A percentile compares a stretch with the other conserved stretches of the same genome.
phyloP scores from a whole-genome alignment of 2,113 vertebrate genomes.

The Engystomops pustulosus region DNA sequence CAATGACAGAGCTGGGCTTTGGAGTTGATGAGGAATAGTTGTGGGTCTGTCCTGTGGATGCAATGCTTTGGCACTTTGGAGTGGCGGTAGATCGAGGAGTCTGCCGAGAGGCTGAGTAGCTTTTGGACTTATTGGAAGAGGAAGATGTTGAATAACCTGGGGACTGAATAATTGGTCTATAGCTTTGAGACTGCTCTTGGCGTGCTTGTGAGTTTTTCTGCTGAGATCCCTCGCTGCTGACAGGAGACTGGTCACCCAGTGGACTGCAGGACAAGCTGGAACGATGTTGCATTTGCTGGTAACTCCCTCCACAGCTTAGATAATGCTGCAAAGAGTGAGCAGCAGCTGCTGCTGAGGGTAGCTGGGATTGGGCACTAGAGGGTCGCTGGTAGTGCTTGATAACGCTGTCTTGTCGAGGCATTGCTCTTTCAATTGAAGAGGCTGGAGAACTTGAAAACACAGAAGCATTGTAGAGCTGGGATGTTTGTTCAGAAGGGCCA shows the following conservation, averaged over 20 bases:
- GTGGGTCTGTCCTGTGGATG: conserved; percentile 64
- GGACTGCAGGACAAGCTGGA: conserved; percentile 88
- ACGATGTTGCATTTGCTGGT: conserved; percentile 84
- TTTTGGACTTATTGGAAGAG: conserved; percentile 69
- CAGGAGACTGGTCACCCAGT: conserved; percentile 86
- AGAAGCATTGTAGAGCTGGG: conserved; percentile 88
- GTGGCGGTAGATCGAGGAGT: conserved; percentile 78
- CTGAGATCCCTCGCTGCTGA: conserved; percentile 72
- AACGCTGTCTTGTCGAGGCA: conserved; percentile 90
- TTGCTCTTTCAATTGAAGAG: conserved; percentile 80
- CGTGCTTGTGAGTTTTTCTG: conserved; percentile 60
- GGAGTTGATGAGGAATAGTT: conserved; percentile 74
- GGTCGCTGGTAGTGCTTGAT: conserved; percentile 97
- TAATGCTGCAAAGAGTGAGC: conserved; percentile 91
- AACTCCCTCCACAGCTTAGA: conserved; percentile 89
- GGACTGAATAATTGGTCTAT: conserved; percentile 90
- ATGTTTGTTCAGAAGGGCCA: conserved; percentile 78
- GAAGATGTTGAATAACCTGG: conserved; percentile 74
- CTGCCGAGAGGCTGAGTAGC: conserved; percentile 64
- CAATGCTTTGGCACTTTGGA: conserved; percentile 77
- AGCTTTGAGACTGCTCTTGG: conserved; percentile 68
- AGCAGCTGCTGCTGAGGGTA: conserved; percentile 74
- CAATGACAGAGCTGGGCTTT: conserved; percentile 83
- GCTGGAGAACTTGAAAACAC: conserved; percentile 85
- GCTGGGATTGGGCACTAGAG: conserved; percentile 79